Conservation (phyloP, 2,888 invertebrate genomes). For the Beris morrisii region DNA sequence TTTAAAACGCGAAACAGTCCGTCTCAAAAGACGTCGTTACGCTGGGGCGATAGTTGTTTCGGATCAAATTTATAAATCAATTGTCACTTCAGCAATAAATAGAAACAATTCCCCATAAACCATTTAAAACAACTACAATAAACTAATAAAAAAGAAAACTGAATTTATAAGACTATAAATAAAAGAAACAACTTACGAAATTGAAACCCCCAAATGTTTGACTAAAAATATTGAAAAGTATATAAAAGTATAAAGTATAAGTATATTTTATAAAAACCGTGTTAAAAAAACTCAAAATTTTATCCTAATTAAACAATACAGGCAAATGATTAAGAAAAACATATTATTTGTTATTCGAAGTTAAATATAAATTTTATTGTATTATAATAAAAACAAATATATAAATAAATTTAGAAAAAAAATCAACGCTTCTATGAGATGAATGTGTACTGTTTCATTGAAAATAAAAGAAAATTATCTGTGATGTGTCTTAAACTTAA, state of each 20-base stretch:
- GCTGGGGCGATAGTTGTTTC: conserved; percentile 92
- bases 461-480: conserved; percentile 31
- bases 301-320: background rate
- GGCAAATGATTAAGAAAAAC: background rate
- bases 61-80: conserved; percentile 2
- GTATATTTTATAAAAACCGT: conserved; percentile 1
- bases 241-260: background rate
- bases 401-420: conserved; percentile 1
- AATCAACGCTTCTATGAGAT: background rate
- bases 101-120: background rate
- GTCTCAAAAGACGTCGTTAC: conserved; percentile 94
- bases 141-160: background rate
- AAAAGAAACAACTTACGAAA: background rate
- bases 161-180: background rate
- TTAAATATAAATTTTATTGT: conserved; percentile 11
- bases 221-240: conserved; percentile 4
- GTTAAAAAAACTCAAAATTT: background rate
- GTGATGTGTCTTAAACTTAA: conserved; percentile 34
- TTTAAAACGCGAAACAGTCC: conserved; percentile 96
- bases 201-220: background rate
- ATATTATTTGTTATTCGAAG: background rate
- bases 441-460: background rate
- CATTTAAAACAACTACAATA: background rate
- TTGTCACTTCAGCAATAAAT: background rate
- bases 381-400: conserved; percentile 6